Conservation (phyloP, 2,113 vertebrate species). For the Seriola aureovittata region DNA sequence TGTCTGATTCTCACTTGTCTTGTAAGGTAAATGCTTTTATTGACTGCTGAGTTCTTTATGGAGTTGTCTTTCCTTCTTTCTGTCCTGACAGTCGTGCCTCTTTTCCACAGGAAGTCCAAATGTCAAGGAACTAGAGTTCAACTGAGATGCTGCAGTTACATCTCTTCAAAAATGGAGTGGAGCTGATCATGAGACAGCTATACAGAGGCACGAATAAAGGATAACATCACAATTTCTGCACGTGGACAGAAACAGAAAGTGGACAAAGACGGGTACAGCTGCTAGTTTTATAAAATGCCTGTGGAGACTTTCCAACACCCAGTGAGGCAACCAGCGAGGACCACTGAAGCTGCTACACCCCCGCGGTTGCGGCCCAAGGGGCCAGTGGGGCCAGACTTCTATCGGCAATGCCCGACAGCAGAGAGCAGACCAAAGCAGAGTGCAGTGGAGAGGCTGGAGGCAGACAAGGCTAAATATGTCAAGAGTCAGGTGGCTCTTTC, state of each 20-base stretch:
- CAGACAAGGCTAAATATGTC: conserved; percentile 95
- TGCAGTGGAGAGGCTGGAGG: conserved; percentile 91
- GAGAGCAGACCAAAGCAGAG: conserved; percentile 82
- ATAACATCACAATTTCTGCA: background rate
- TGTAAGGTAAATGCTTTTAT: conserved; percentile 8
- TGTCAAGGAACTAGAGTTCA: conserved; percentile 27
- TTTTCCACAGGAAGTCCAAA: conserved; percentile 46
- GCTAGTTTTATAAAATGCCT: conserved; percentile 72
- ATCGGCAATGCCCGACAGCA: conserved; percentile 62
- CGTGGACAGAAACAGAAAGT: background rate
- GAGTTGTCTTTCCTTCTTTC: background rate
- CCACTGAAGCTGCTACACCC: conserved; percentile 79
- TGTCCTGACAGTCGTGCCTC: conserved; percentile 28
- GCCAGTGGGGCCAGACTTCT: conserved; percentile 83
- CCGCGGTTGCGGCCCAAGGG: conserved; percentile 88
- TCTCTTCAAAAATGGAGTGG: conserved; percentile 5
- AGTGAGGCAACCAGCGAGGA: conserved; percentile 52
- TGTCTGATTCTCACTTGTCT: conserved; percentile 1
- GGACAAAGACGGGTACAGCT: background rate
- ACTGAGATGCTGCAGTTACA: conserved; percentile 6
- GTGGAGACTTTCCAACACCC: conserved; percentile 71
- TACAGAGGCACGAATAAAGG: background rate
- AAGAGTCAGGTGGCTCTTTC: conserved; percentile 90
- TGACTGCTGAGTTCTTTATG: conserved; percentile 13
- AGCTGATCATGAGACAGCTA: background rate